Evolutionary conservation across 1,140 invertebrate genomes (phyloP).

Genomic region (Anagrus nilaparvatae): DNA sequence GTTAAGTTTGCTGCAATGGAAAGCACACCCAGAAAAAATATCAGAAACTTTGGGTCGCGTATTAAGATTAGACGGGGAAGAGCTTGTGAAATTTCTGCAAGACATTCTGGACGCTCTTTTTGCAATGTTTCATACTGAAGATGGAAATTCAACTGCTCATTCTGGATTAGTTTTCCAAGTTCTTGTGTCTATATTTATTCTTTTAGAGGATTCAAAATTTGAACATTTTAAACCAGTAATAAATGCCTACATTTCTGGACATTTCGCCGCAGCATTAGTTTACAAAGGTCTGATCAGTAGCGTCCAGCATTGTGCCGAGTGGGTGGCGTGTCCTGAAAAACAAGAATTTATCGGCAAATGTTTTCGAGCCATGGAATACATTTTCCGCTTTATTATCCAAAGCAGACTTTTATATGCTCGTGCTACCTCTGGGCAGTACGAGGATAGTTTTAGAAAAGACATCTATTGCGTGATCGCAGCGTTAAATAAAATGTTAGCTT

Average conservation of each 20-base stretch:
- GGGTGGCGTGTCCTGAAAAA: constrained; percentile 71
- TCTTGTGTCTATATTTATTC: constrained; percentile 82
- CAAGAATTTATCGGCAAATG: constrained; percentile 84
- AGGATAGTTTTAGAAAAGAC: constrained; percentile 74
- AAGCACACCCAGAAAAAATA: constrained; percentile 74
- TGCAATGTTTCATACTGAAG: constrained; percentile 87
- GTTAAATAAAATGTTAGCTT: constrained; percentile 64
- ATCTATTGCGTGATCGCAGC: constrained; percentile 65
- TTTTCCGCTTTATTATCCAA: constrained; percentile 92
- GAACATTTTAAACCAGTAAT: constrained; percentile 92
- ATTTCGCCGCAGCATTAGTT: constrained; percentile 90
- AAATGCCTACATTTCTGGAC: constrained; percentile 89
- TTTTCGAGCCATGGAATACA: constrained; percentile 84
- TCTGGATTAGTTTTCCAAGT: constrained; percentile 65
- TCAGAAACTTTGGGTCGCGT: constrained; percentile 74
- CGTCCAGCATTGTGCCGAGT: constrained; percentile 84
- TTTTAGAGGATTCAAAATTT: constrained; percentile 86
- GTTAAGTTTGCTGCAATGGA: constrained; percentile 82
- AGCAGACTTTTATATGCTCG: constrained; percentile 80
- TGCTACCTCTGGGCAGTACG: constrained; percentile 77
- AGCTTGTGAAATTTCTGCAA: constrained; percentile 93
- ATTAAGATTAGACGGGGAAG: constrained; percentile 71
- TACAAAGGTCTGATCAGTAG: constrained; percentile 85
- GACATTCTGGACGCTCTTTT: constrained; percentile 93
- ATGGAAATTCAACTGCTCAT: constrained; percentile 71